Conservation (phyloP, 2,113 vertebrate genomes). For the Macquaria australasica region DNA sequence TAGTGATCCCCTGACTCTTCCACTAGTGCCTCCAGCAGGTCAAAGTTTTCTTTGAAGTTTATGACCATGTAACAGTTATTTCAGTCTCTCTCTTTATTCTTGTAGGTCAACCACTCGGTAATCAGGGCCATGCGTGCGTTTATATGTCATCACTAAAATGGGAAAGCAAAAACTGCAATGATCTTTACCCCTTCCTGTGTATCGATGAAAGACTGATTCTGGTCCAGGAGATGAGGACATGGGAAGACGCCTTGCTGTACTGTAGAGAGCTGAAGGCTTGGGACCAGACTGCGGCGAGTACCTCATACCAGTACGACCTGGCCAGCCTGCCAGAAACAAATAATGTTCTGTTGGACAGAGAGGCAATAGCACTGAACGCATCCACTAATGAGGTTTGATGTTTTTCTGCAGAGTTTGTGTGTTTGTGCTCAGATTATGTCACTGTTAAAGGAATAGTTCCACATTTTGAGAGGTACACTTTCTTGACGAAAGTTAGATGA, state of each 20-base stretch:
- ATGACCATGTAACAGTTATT: neutral
- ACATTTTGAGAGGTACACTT: neutral
- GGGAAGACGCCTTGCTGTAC: conserved; percentile 13
- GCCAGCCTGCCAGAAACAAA: neutral
- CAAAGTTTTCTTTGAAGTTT: no score
- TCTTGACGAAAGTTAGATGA: no score
- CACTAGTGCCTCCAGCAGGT: no score
- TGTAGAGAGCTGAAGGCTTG: neutral
- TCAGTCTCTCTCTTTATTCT: neutral
- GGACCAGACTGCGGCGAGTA: fast-evolving
- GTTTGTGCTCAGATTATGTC: neutral
- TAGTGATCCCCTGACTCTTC: no score
- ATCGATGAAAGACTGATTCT: neutral
- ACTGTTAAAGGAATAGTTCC: neutral
- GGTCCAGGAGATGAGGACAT: conserved; percentile 10
- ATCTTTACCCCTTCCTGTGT: fast-evolving
- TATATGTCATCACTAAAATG: fast-evolving
- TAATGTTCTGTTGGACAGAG: fast-evolving
- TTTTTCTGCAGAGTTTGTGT: neutral
- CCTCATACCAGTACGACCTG: neutral
- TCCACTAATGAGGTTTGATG: neutral
- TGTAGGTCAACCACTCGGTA: neutral
- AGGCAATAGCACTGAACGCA: fast-evolving
- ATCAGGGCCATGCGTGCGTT: no score
- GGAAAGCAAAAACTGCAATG: fast-evolving